Conservation (phyloP, 2,888 invertebrate species). For the Agrotis ipsilon region DNA sequence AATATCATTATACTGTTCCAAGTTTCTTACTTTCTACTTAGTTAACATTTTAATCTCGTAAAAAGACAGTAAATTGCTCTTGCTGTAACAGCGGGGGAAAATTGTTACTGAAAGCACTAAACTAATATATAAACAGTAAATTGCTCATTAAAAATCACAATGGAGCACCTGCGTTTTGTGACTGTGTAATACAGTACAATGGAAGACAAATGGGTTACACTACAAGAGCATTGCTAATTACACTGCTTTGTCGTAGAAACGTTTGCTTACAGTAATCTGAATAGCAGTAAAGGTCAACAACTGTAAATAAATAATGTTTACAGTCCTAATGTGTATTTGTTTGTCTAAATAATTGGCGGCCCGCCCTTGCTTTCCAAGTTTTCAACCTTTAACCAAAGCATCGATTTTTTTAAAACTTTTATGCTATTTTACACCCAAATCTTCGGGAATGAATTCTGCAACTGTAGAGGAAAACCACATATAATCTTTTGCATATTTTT, state of each 20-base stretch:
- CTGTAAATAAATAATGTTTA: conserved; percentile 27
- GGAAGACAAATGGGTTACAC: conserved; percentile 19
- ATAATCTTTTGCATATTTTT: too few species aligned
- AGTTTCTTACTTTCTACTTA: conserved; percentile 15
- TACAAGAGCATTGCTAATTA: conserved; percentile 44
- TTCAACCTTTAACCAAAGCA: background rate
- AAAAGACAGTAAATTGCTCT: conserved; percentile 55
- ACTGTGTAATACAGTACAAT: conserved; percentile 28
- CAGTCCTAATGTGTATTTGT: conserved; percentile 15
- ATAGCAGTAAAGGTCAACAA: conserved; percentile 22
- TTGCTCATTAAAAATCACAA: conserved; percentile 59
- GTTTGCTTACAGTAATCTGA: conserved; percentile 18
- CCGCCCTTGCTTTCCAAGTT: background rate
- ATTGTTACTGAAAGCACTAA: conserved; percentile 56
- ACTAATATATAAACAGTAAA: conserved; percentile 60
- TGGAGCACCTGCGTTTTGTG: conserved; percentile 60
- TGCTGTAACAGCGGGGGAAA: conserved; percentile 50
- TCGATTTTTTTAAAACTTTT: too few species aligned
- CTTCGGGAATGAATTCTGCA: too few species aligned
- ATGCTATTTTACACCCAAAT: too few species aligned
- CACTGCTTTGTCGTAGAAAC: conserved; percentile 27
- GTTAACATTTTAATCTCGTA: conserved; percentile 44
- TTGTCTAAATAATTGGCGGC: background rate
- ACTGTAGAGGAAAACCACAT: too few species aligned
- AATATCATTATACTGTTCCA: conserved; percentile 18